Evolutionary conservation across 2,888 invertebrate genomes (phyloP).

Genomic region (Pecten maximus): DNA sequence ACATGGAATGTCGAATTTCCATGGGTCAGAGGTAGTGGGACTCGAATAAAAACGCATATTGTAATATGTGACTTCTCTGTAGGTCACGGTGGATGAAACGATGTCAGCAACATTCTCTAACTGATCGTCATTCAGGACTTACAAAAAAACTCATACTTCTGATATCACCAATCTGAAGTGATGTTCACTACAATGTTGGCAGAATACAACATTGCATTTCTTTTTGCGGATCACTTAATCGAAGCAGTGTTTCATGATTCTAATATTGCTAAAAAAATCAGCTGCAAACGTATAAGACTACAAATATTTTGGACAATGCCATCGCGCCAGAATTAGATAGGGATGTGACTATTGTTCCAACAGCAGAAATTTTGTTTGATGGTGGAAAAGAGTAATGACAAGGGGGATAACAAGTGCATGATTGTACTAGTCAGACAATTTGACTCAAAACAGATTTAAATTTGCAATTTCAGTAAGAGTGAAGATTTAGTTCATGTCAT

Average conservation of each 20-base stretch:
- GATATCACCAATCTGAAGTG: constrained; percentile 52
- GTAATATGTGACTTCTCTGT: constrained; percentile 39
- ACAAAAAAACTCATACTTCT: not conserved
- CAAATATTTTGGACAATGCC: constrained; percentile 55
- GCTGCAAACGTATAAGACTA: constrained; percentile 55
- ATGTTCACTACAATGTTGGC: constrained; percentile 57
- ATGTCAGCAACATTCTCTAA: constrained; percentile 37
- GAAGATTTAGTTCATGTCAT: too few species aligned
- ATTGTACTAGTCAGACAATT: too few species aligned
- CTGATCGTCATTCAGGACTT: too few species aligned
- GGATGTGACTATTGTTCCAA: too few species aligned
- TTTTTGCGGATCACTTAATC: constrained; percentile 60
- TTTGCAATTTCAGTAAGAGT: too few species aligned
- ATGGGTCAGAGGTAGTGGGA: too few species aligned
- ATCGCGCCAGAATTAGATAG: too few species aligned
- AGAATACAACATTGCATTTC: constrained; percentile 58
- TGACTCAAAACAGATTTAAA: too few species aligned
- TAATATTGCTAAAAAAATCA: constrained; percentile 57
- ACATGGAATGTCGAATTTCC: too few species aligned
- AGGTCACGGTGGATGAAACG: constrained; percentile 40
- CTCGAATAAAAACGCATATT: not conserved
- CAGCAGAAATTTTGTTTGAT: too few species aligned
- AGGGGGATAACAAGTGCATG: too few species aligned
- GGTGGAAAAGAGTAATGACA: too few species aligned
- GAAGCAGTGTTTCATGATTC: constrained; percentile 61